A percentile compares a stretch with the other conserved stretches of the same genome.
Evolutionary conservation across 2,888 invertebrate genomes (phyloP).

Genomic region (Synergus laeviventris): DNA sequence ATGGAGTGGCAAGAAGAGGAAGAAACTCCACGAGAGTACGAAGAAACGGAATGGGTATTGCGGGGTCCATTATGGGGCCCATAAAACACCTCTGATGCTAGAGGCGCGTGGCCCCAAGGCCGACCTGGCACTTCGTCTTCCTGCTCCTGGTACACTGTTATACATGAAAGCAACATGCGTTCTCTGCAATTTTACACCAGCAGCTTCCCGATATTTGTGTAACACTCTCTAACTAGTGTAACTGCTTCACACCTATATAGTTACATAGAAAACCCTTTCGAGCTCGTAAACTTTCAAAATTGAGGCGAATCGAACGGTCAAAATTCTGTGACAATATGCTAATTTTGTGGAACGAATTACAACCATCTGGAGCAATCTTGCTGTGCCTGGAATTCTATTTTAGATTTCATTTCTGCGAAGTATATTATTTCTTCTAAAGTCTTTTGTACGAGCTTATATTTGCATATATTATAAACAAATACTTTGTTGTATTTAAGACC

Average conservation of each 20-base stretch:
- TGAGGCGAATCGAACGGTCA: neutral
- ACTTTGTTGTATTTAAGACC: neutral
- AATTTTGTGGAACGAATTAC: slow-evolving; percentile 1
- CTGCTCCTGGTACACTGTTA: slow-evolving; percentile 42
- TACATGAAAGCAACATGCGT: slow-evolving; percentile 52
- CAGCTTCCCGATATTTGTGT: slow-evolving; percentile 45
- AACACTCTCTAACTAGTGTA: no score
- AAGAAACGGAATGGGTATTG: slow-evolving; percentile 66
- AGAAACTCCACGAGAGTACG: slow-evolving; percentile 49
- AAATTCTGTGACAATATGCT: neutral
- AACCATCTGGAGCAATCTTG: slow-evolving; percentile 4
- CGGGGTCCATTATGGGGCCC: slow-evolving; percentile 69
- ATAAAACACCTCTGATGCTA: slow-evolving; percentile 61
- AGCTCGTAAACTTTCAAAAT: neutral
- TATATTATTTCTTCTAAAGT: no score
- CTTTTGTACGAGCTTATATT: no score
- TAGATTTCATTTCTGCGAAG: neutral
- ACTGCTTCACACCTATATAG: neutral
- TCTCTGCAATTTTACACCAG: slow-evolving; percentile 44
- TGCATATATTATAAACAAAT: no score
- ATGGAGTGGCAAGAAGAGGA: slow-evolving; percentile 41
- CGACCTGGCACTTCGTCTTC: slow-evolving; percentile 56
- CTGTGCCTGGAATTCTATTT: neutral
- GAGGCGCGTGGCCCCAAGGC: slow-evolving; percentile 73
- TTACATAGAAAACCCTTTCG: neutral